A percentile compares a stretch with the other conserved stretches of the same genome.
These are phyloP conservation scores for Plestiodon gilberti DNA, from an alignment of 2,113 vertebrate species.

Conservation along the genomic window DNA sequence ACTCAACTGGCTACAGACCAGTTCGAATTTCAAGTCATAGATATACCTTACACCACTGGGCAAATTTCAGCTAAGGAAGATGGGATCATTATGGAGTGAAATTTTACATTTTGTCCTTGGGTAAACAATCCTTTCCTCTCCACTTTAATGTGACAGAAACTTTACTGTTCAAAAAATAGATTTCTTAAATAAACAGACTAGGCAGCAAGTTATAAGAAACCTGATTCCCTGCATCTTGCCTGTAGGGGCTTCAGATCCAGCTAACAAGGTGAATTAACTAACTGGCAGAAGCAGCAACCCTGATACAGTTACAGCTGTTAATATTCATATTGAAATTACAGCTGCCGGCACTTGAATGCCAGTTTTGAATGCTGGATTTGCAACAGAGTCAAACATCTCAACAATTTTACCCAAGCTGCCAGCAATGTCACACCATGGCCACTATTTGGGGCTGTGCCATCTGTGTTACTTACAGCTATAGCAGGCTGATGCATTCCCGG, in stretches of 20 bases:
- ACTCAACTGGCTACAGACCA: conserved; percentile 30
- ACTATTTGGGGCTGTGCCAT: neutral
- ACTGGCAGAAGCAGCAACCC: neutral
- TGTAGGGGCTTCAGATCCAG: neutral
- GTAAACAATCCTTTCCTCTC: conserved; percentile 36
- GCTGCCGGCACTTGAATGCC: neutral
- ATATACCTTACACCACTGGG: neutral
- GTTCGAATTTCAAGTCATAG: conserved; percentile 10
- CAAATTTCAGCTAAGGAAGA: conserved; percentile 10
- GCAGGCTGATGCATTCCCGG: no score
- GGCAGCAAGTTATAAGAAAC: neutral
- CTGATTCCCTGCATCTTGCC: neutral
- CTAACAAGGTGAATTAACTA: neutral
- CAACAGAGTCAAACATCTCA: neutral
- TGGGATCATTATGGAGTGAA: conserved; percentile 42
- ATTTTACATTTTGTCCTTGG: conserved; percentile 22
- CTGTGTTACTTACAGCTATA: neutral
- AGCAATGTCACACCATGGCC: neutral
- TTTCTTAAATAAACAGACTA: neutral
- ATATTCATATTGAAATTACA: neutral
- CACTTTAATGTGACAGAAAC: conserved; percentile 25
- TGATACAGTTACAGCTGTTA: neutral
- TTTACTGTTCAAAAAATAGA: conserved; percentile 1
- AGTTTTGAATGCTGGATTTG: neutral
- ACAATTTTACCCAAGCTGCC: neutral